A percentile compares a stretch with the other conserved stretches of the same genome.
Conservation (phyloP, 1,140 invertebrate species). For the Holcopasites calliopsidis region DNA sequence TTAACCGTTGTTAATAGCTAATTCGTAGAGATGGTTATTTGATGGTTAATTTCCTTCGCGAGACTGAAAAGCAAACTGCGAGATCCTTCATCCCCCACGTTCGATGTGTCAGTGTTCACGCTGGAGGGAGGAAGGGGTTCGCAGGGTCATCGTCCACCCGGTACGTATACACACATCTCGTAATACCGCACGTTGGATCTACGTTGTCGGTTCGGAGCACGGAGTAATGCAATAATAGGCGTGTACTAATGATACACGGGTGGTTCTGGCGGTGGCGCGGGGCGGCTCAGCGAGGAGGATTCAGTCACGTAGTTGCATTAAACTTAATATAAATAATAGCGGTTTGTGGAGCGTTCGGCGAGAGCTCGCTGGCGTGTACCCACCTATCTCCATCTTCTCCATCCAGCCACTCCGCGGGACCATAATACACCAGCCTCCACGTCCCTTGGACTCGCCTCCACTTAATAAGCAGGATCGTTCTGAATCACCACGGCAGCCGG, state of each 20-base stretch:
- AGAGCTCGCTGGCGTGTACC: conserved; percentile 67
- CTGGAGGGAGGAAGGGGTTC: neutral
- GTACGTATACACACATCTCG: conserved; percentile 51
- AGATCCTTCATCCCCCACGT: conserved; percentile 12
- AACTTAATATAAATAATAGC: conserved; percentile 81
- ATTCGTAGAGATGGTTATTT: too few relatives aligned
- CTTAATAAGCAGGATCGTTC: conserved; percentile 79
- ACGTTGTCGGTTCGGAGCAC: conserved; percentile 47
- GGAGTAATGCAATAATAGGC: conserved; percentile 79
- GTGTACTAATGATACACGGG: conserved; percentile 80
- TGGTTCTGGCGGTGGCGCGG: conserved; percentile 43
- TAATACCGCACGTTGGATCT: conserved; percentile 51
- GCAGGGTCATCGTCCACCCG: conserved; percentile 60
- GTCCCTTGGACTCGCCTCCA: conserved; percentile 75
- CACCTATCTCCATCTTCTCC: conserved; percentile 77
- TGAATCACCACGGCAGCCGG: conserved; percentile 74
- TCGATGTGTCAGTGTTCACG: too few relatives aligned
- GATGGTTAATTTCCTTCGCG: too few relatives aligned
- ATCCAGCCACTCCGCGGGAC: conserved; percentile 60
- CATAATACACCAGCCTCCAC: conserved; percentile 75
- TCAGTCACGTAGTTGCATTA: conserved; percentile 81
- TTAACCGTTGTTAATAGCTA: too few relatives aligned
- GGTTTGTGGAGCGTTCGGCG: conserved; percentile 77
- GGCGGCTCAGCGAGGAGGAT: conserved; percentile 62
- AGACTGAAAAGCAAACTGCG: too few relatives aligned